Evolutionary conservation across 2,888 invertebrate species (phyloP), one percentile per base, ranked within the genome.

Genomic region (Athrips mouffetella): DNA sequence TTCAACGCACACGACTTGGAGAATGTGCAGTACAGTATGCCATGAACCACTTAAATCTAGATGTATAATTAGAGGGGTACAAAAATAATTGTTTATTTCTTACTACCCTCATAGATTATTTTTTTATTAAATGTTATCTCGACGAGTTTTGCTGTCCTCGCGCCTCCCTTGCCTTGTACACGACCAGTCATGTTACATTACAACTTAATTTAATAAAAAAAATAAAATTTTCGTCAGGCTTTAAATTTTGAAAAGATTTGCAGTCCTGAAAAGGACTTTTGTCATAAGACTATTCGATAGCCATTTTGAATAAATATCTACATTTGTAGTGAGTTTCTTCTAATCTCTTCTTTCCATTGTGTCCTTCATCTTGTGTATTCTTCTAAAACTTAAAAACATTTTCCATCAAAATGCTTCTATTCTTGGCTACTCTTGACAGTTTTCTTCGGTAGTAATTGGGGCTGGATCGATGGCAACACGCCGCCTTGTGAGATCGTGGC

Each of bases 401-500:
- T n/a, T 33, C 16, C 7, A 33, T 2, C 2, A 15, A n/a, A 7
- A 3, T 31, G n/a, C 10, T 16, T 33, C 7, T 33, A 33, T 33
- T 33, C 33, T 33, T 33, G 33, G 13, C 33, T 23, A 33, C 8
- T 42, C 11, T 42, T 31, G 20, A 25, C 59, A 0, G 80, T 79
- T 37, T 77, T 79, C 60, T 78, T 79, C 0, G 81, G 80, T 2
- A 84, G 58, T n/a, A 82, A 50, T 4, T 67, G 58, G 0, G 76
- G 63, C 1, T 76, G 70, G 0, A 83, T 81, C 0, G 62, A 50
- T 0, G 81, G 83, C 1, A 78, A 1, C 2, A 82, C 81, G 0
- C 83, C 83, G 0, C 73, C 78, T 13, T 76, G 70, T 0, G 77
- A 67, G 0, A 84, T 79, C 0, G 70, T 76, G 0, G 73, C 76